These are phyloP conservation scores for Syngnathus typhle DNA, from an alignment of 2,113 vertebrate genomes.

Conservation along the genomic window DNA sequence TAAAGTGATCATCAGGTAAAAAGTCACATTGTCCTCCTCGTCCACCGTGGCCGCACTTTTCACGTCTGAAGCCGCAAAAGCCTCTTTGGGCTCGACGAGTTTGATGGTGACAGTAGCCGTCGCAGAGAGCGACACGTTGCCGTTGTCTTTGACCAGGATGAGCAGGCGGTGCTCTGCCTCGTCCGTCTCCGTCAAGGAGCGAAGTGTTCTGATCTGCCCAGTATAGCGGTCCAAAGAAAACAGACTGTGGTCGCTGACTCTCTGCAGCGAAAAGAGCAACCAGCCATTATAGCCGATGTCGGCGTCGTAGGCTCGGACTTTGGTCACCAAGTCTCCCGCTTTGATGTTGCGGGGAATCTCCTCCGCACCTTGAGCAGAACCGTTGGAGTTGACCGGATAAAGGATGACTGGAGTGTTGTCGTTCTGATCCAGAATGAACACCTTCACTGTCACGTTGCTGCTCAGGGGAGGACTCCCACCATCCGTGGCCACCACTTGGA, in stretches of 20 bases:
- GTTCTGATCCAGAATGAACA: conserved; percentile 65
- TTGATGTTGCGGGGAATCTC: conserved; percentile 59
- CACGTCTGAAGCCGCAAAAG: conserved; percentile 56
- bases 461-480: conserved; percentile 51
- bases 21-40: conserved; percentile 40
- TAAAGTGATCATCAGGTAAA: conserved; percentile 60
- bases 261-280: conserved; percentile 57
- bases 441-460: conserved; percentile 57
- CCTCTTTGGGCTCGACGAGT: conserved; percentile 59
- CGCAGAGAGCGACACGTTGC: conserved; percentile 57
- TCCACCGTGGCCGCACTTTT: conserved; percentile 27
- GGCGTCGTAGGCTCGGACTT: conserved; percentile 64
- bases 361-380: conserved; percentile 11
- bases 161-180: too few relatives aligned
- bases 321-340: conserved; percentile 61
- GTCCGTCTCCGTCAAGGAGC: too few relatives aligned
- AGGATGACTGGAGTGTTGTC: conserved; percentile 54
- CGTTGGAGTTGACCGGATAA: too few relatives aligned
- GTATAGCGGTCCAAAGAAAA: too few relatives aligned
- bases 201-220: too few relatives aligned
- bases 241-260: too few relatives aligned
- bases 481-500: conserved; percentile 55
- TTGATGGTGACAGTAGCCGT: conserved; percentile 59
- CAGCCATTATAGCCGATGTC: conserved; percentile 68
- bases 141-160: conserved; percentile 65